Evolutionary conservation across 2,888 invertebrate genomes (phyloP).

Genomic region (Pteria penguin): DNA sequence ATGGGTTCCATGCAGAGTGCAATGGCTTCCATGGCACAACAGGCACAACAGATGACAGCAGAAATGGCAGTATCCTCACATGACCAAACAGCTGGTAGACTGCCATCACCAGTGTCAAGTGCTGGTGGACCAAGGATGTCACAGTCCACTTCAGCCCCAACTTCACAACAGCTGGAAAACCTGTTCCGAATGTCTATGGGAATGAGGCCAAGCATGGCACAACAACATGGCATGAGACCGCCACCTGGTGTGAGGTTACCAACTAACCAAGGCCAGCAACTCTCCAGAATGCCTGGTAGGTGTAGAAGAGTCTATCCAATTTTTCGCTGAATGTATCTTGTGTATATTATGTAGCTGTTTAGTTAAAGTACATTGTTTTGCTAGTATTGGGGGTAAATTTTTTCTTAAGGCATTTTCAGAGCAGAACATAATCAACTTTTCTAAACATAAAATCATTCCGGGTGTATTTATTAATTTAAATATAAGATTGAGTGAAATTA

Average conservation of each 20-base stretch:
- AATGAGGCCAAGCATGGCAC: constrained; percentile 44
- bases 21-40: constrained; percentile 22
- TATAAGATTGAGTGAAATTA: too few relatives aligned
- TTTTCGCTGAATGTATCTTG: neutral
- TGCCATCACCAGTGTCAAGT: constrained; percentile 33
- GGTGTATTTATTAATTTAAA: too few relatives aligned
- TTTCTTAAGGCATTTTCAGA: too few relatives aligned
- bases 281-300: constrained; percentile 20
- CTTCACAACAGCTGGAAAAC: constrained; percentile 28
- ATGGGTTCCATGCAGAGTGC: constrained; percentile 20
- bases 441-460: too few relatives aligned
- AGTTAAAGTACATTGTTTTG: too few relatives aligned
- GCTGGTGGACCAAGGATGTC: constrained; percentile 38
- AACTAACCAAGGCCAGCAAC: neutral
- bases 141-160: constrained; percentile 16
- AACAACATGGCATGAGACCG: constrained; percentile 2
- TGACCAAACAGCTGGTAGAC: constrained; percentile 44
- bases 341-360: neutral
- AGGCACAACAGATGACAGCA: constrained; percentile 40
- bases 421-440: too few relatives aligned
- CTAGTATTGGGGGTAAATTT: too few relatives aligned
- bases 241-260: constrained; percentile 15
- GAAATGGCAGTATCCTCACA: constrained; percentile 50
- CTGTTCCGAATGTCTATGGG: constrained; percentile 37
- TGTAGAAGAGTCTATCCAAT: neutral